phyloP scores from a whole-genome alignment of 2,888 invertebrate species.

The Pterobdella sp. region DNA sequence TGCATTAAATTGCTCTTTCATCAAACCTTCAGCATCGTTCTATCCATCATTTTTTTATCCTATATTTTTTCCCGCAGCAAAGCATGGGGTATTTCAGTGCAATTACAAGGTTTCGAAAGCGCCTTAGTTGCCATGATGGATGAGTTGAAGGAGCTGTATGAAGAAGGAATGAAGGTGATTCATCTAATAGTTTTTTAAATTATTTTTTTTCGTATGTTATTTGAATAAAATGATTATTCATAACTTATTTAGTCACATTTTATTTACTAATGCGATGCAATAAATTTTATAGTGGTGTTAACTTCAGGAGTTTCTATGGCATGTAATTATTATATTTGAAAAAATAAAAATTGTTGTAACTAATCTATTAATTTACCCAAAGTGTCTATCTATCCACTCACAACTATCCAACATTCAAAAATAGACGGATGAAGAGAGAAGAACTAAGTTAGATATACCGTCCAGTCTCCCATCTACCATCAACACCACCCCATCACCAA shows the following conservation, averaged over 20 bases:
- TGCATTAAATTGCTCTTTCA: neutral
- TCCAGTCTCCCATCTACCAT: neutral
- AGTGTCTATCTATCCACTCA: neutral
- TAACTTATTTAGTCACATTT: neutral
- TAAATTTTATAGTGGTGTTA: neutral
- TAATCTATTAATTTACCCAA: neutral
- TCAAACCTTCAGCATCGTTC: neutral
- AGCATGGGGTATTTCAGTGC: neutral
- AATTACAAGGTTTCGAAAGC: neutral
- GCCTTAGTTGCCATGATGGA: neutral
- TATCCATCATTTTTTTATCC: neutral
- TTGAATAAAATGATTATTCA: neutral
- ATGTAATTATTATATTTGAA: neutral
- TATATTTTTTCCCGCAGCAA: neutral
- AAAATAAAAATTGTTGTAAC: neutral
- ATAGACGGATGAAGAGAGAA: slow-evolving; percentile 6
- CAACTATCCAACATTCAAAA: neutral
- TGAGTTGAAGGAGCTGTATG: neutral
- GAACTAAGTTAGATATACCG: neutral
- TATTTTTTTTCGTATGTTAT: neutral
- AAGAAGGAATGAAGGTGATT: neutral
- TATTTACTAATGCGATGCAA: neutral
- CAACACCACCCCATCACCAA: neutral
- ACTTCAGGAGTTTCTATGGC: neutral
- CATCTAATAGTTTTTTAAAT: neutral